Evolutionary conservation across 2,888 invertebrate genomes (phyloP), one percentile per base, ranked within the genome.

Genomic region (Cephus pulcher): DNA sequence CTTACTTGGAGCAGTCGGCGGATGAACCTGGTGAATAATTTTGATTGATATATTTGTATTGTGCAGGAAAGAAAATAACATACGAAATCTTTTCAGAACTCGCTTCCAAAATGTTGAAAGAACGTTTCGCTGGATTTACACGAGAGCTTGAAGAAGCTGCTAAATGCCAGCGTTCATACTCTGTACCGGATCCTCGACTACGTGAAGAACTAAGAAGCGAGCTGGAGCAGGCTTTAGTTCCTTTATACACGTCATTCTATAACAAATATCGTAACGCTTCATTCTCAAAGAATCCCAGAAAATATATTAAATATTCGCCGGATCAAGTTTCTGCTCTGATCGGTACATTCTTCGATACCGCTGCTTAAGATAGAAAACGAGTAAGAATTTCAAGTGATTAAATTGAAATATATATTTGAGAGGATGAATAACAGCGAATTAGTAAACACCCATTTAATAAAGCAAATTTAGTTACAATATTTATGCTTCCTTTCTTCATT

Each of bases 101-200:
- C 34, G 88, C 87, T 11, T 83, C 90, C 30, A 91, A 91, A 81
- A 84, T 86, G n/a, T 80, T 91, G 74, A 91, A 91, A 78, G 91
- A 91, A 35, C 88, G 89, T 34, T 91, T 91, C 70, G 84, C 90
- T 34, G 96, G 96, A 75, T 99, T 99, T 92, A 98, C 99, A 92
- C 97, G 98, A 90, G 99, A 99, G 92, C 95, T 99, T 90, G 98
- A 99, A 88, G 98, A 98, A 87, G 94, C 96, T 23, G 94, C 95
- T 2, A 95, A 96, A 84, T 94, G 95, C 40, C 98, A 99, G 93
- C 95, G 97, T 81, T 95, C 96, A 68, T 98, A 98, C 93, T 97
- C 98, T 76, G 97, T 99, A 87, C 98, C 99, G 0, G 98, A 99
- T 93, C 94, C 96, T 0, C 97, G 98, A 88, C 93, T 99, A 76